Base-by-base conservation (phyloP, 2,888 invertebrate species). In the Physocephala rufipes region DNA sequence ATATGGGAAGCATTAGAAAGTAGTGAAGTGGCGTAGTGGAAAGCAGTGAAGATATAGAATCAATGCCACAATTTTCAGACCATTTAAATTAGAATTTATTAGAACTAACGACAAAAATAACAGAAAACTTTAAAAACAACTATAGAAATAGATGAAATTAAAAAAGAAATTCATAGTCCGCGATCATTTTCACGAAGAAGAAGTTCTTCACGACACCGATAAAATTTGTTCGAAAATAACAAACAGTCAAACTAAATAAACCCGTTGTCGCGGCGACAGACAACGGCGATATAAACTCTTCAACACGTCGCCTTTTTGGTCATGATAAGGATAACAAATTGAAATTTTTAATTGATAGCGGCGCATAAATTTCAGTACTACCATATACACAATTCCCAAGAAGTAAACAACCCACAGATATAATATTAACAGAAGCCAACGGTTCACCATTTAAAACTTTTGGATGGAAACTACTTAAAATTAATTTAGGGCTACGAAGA, bases 101-200 rank as follows among this genome's bases (percentile, higher is more conserved):
- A 9, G 7, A n/a, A 55, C 55, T 19, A 16, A 19, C 55, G 7
- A n/a, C 21, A 9, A 12, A 59, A 26, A 59, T 15, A 59, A 7
- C 12, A 26, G 26, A 59, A 59, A 28, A 15, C n/a, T 26, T 59
- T 5, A 16, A 9, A 59, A 28, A 26, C 24, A 26, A n/a, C n/a
- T n/a, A n/a, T n/a, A n/a, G n/a, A n/a, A n/a, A n/a, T n/a, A n/a
- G n/a, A n/a, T n/a, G n/a, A n/a, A n/a, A n/a, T n/a, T n/a, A n/a
- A n/a, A 36, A 36, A 36, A 4, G 4, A 36, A 75, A 26, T 49
- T 66, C 15, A 74, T 72, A 28, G 71, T 67, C 30, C 74, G 75
- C 1, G 58, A 49, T 4, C 72, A 70, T 13, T 74, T 74, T 36
- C 70, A 43, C 36, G 71, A 70, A 13, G 73, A 72, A 51, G 61